These are phyloP conservation scores for Saguinus midas DNA, from an alignment of 2,113 vertebrate genomes.

Conservation along the genomic window DNA sequence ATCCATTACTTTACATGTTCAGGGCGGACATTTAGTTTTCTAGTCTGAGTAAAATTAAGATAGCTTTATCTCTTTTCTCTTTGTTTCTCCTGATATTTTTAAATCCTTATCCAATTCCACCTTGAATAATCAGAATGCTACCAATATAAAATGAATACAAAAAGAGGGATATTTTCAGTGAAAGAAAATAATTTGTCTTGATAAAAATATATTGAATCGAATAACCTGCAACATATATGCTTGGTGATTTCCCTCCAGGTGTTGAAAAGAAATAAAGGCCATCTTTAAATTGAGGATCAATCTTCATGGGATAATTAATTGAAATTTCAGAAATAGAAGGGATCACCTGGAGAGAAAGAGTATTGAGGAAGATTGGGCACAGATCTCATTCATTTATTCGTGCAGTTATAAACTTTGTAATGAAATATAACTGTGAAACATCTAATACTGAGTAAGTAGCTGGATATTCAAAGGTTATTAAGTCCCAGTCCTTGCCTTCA, in stretches of 20 bases:
- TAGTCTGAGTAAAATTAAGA: background rate
- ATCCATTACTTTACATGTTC: background rate
- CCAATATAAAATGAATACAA: background rate
- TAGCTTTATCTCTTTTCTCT: background rate
- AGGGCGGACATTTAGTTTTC: background rate
- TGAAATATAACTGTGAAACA: background rate
- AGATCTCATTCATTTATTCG: background rate
- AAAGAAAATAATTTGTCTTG: background rate
- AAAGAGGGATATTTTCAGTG: background rate
- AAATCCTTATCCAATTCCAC: background rate
- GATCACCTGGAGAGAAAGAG: background rate
- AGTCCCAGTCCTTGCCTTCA: background rate
- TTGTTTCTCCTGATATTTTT: background rate
- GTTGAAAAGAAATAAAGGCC: background rate
- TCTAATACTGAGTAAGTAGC: background rate
- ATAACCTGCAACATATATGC: background rate
- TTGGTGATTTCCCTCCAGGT: background rate
- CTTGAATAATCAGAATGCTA: background rate
- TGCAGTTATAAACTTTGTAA: background rate
- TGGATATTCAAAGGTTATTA: background rate
- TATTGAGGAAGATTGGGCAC: background rate
- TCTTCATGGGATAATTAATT: background rate
- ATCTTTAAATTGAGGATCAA: background rate
- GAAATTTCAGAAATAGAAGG: background rate
- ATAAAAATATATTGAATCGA: background rate